Evolutionary conservation across 1,140 invertebrate species (phyloP).

Genomic region (Drosophila malerkotliana): DNA sequence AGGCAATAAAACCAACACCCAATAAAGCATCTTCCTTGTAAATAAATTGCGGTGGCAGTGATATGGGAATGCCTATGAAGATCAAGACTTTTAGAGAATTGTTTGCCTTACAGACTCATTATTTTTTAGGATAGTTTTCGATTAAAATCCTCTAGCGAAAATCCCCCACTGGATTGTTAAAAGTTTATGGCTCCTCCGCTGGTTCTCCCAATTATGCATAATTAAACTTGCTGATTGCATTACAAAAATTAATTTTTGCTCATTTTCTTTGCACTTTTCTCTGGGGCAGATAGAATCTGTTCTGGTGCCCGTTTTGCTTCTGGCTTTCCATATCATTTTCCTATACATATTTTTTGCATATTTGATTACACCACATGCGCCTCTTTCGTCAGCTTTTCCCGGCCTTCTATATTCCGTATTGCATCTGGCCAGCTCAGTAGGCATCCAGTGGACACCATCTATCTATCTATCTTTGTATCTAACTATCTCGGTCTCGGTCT

Average conservation of each 20-base stretch:
- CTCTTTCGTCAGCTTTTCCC: slow-evolving; percentile 57
- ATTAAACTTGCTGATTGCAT: slow-evolving; percentile 58
- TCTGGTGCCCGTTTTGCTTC: neutral
- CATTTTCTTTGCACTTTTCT: slow-evolving; percentile 56
- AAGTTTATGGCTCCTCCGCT: slow-evolving; percentile 26
- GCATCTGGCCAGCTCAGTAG: neutral
- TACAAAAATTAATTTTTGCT: slow-evolving; percentile 58
- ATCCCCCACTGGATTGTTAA: slow-evolving; percentile 16
- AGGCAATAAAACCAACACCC: neutral
- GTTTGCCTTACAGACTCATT: neutral
- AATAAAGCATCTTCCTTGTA: slow-evolving; percentile 12
- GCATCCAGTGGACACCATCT: slow-evolving; percentile 2
- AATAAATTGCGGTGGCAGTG: too few relatives aligned
- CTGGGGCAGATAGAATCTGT: slow-evolving; percentile 26
- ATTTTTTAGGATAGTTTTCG: neutral
- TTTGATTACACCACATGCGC: slow-evolving; percentile 68
- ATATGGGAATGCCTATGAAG: too few relatives aligned
- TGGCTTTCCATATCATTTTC: slow-evolving; percentile 48
- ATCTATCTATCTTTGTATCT: slow-evolving; percentile 14
- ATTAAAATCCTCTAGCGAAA: neutral
- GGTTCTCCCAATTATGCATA: slow-evolving; percentile 62
- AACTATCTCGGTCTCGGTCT: neutral
- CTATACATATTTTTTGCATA: slow-evolving; percentile 60
- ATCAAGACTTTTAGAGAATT: neutral
- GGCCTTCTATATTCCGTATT: slow-evolving; percentile 18